Conservation (phyloP, 2,113 vertebrate genomes). For the Diphyllodes magnificus region DNA sequence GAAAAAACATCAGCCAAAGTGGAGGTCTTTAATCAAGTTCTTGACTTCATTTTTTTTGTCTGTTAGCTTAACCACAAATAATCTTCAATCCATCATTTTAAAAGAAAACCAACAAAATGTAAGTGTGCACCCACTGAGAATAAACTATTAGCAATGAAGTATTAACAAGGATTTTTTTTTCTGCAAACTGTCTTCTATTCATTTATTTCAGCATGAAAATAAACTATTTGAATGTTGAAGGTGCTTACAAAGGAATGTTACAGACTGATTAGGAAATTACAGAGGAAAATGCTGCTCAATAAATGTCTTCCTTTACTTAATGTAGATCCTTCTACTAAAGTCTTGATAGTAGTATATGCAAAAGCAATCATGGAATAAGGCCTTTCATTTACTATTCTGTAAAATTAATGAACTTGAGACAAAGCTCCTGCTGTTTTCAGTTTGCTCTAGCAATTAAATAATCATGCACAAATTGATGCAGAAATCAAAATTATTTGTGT, state of each 20-base stretch:
- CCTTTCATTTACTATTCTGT: background rate
- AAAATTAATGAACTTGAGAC: background rate
- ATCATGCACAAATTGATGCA: slow-evolving; percentile 5
- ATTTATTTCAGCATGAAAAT: background rate
- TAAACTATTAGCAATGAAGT: background rate
- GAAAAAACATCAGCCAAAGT: background rate
- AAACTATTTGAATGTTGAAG: background rate
- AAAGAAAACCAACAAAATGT: background rate
- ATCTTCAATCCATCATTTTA: background rate
- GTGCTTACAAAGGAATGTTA: background rate
- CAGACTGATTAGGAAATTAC: background rate
- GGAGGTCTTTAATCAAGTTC: background rate
- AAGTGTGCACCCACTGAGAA: background rate
- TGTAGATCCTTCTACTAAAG: background rate
- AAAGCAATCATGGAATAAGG: background rate
- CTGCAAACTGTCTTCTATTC: background rate
- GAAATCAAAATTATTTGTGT: slow-evolving; percentile 4
- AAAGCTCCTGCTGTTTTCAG: slow-evolving; percentile 2
- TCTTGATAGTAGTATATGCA: background rate
- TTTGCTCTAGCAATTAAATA: slow-evolving; percentile 27
- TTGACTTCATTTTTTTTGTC: background rate
- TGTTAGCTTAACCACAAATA: background rate
- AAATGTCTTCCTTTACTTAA: background rate
- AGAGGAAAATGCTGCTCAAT: background rate
- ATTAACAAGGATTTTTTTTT: background rate